Base-by-base conservation (phyloP, 2,888 invertebrate genomes). In the Pristionchus mayeri region DNA sequence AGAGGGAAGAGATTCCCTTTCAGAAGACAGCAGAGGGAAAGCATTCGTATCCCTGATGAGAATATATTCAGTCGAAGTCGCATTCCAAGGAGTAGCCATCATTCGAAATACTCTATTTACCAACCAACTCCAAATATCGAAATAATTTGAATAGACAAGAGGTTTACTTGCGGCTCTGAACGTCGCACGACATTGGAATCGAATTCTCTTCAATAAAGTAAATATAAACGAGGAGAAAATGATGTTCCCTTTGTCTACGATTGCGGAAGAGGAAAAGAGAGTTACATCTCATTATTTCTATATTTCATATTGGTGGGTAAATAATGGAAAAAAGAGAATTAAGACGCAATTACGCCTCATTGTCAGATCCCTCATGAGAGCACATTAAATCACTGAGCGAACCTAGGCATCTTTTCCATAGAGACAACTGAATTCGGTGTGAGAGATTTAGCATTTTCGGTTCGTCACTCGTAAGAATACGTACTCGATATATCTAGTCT, bases 31-130 rank as follows among this genome's bases (percentile, higher is more conserved):
- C 2, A 6, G 86, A 37, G 86, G 87, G 18, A 52, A 52, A 0
- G 88, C 84, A 21, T 89, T 90, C 86, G 87, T 90, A 60, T 87
- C 88, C 0, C 90, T 89, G 48, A 71, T 84, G 75, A 89, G 90
- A 21, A 85, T 88, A 21, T 89, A 90, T 67, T 88, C 88, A 2
- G 87, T 87, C 60, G 37, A 88, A 90, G 81, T 79, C 88, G 86
- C 88, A 16, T 86, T 87, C 75, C 86, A 88, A 0, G 90, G 90
- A 27, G 86, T 87, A 24, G 89, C 90, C 1, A 86, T 87, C 37
- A 48, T 90, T 3, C 86, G 87, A 2, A 75, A 90, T 13, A 89
- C 90, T 2, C 79, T 90, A 6, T 90, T 90, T 54, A 87, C 83
- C 21, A 89, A 90, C 85, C 90, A 90, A 40, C 13, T 24, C 24